These are phyloP conservation scores for Portunus trituberculatus DNA, from an alignment of 1,140 invertebrate species.

Conservation along the genomic window DNA sequence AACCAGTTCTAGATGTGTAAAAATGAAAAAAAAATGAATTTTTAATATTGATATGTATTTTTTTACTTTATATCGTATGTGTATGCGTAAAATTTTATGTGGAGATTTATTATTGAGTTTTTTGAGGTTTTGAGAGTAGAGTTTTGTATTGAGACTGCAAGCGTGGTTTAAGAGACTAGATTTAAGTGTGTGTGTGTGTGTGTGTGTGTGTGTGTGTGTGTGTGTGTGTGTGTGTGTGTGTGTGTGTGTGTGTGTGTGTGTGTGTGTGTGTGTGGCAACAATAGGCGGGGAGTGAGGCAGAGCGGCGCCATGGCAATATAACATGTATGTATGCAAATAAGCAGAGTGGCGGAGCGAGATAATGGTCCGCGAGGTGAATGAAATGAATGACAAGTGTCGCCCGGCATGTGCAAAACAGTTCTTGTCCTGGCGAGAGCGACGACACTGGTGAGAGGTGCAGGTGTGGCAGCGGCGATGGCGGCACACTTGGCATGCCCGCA, in stretches of 20 bases:
- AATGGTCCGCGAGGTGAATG: conserved; percentile 8
- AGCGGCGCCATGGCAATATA: neutral
- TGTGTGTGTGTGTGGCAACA: neutral
- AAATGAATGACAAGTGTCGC: neutral
- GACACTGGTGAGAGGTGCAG: conserved; percentile 4
- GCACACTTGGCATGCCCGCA: conserved; percentile 1
- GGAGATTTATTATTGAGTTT: too few species aligned
- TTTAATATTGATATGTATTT: too few species aligned
- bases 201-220: neutral
- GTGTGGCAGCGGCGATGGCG: neutral
- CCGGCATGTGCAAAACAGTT: neutral
- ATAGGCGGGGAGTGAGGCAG: neutral
- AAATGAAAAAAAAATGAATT: too few species aligned
- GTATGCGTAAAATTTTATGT: too few species aligned
- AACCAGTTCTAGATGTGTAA: too few species aligned
- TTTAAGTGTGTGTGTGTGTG: neutral
- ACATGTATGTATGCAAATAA: conserved; percentile 36
- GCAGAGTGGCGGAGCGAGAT: neutral
- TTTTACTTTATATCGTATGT: too few species aligned
- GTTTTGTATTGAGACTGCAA: too few species aligned
- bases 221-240: neutral
- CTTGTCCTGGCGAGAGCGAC: neutral
- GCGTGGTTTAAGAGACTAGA: too few species aligned
- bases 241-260: neutral
- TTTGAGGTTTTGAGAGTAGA: too few species aligned